Percentiles rank a stretch among this genome's conserved stretches.
Evolutionary conservation across 2,113 vertebrate genomes (phyloP).

Genomic region (Lepus timidus): DNA sequence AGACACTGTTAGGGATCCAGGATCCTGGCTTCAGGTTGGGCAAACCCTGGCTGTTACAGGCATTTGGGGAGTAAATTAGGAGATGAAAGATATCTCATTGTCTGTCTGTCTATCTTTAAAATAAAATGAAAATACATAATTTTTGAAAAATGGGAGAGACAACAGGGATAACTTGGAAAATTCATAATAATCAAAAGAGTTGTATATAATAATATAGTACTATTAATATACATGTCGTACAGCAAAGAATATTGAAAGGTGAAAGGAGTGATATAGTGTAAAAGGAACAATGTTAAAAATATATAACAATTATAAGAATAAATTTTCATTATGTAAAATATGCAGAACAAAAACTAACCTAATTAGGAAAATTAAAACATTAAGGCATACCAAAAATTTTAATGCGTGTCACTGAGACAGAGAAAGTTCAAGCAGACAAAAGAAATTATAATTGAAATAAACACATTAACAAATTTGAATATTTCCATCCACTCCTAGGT

Average conservation of each 20-base stretch:
- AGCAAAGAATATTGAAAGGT: neutral
- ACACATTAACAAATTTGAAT: neutral
- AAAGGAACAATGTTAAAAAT: neutral
- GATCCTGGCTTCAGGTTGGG: no score
- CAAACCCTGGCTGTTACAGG: no score
- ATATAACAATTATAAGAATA: neutral
- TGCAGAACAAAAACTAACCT: neutral
- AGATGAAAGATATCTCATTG: no score
- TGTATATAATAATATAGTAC: neutral
- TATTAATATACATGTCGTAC: neutral
- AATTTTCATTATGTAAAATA: neutral
- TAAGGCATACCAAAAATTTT: neutral
- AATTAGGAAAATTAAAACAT: conserved; percentile 1
- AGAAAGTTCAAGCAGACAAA: neutral
- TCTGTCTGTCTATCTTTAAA: no score
- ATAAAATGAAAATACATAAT: no score
- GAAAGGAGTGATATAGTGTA: neutral
- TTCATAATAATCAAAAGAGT: neutral
- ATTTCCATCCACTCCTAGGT: neutral
- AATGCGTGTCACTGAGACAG: neutral
- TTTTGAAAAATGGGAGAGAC: neutral
- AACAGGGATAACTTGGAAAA: neutral
- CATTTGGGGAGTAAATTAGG: no score
- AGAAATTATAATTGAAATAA: neutral
- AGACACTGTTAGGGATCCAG: no score